phyloP scores from a whole-genome alignment of 2,888 invertebrate species.

The Cremastinae sp. region DNA sequence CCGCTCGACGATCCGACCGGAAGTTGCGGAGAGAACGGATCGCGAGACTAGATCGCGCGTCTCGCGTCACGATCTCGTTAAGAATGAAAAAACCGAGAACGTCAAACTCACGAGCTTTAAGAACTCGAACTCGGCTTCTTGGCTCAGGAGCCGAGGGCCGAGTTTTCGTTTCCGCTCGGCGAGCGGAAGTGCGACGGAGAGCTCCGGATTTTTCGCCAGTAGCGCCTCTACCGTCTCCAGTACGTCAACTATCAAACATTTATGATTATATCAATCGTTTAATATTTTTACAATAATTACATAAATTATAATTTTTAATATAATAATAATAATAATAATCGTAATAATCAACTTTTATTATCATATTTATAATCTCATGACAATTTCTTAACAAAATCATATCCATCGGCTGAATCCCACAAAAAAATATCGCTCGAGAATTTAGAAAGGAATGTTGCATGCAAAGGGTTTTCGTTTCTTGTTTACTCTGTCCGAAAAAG shows the following conservation, averaged over 20 bases:
- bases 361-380: no score
- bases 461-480: no score
- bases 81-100: constrained; percentile 11
- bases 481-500: no score
- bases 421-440: constrained; percentile 7
- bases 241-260: constrained; percentile 43
- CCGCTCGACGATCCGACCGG: background rate
- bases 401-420: constrained; percentile 47
- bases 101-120: constrained; percentile 12
- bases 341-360: background rate
- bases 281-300: constrained; percentile 13
- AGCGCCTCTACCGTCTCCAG: constrained; percentile 46
- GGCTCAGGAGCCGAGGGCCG: constrained; percentile 44
- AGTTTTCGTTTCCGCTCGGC: constrained; percentile 50
- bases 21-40: background rate
- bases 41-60: background rate
- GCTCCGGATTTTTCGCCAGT: constrained; percentile 39
- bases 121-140: constrained; percentile 38
- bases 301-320: constrained; percentile 11
- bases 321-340: background rate
- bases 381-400: background rate
- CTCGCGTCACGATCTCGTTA: background rate
- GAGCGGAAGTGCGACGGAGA: constrained; percentile 35
- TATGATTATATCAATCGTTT: constrained; percentile 11
- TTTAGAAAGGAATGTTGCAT: no score